phyloP scores from a whole-genome alignment of 2,797 vertebrate genomes.

The Loriculus beryllinus region DNA sequence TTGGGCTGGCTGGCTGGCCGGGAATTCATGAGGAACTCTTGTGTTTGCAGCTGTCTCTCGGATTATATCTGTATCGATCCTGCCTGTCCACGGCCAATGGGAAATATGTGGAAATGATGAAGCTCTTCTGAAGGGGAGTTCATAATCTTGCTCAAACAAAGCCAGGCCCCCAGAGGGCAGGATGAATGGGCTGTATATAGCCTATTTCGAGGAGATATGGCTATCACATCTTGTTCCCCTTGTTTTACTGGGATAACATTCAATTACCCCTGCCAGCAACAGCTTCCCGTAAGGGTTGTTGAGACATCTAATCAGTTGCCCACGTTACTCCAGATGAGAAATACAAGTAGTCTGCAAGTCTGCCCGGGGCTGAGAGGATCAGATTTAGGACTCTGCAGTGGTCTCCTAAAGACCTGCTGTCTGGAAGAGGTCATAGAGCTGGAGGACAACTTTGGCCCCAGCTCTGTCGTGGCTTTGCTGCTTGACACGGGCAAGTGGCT shows the following conservation, averaged over 20 bases:
- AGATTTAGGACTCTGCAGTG: background rate
- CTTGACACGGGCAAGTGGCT: background rate
- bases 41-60: constrained; percentile 64
- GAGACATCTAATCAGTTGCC: constrained; percentile 42
- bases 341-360: background rate
- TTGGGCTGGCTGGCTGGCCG: constrained; percentile 49
- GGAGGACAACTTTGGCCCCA: background rate
- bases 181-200: constrained; percentile 58
- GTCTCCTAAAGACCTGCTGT: background rate
- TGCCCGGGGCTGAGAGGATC: background rate
- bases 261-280: constrained; percentile 47
- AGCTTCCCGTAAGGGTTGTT: constrained; percentile 1
- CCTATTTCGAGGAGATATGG: constrained; percentile 58
- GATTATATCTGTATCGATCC: constrained; percentile 76
- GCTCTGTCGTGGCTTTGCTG: background rate
- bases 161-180: constrained; percentile 34
- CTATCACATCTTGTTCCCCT: constrained; percentile 57
- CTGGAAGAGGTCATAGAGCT: background rate
- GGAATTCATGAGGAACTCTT: constrained; percentile 74
- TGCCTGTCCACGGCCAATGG: constrained; percentile 67
- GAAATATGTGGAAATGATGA: constrained; percentile 72
- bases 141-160: constrained; percentile 73
- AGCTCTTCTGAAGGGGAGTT: constrained; percentile 67
- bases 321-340: constrained; percentile 33
- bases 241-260: constrained; percentile 64